These are phyloP conservation scores for Cryptus viduatorius DNA, from an alignment of 2,888 invertebrate genomes.

Conservation along the genomic window DNA sequence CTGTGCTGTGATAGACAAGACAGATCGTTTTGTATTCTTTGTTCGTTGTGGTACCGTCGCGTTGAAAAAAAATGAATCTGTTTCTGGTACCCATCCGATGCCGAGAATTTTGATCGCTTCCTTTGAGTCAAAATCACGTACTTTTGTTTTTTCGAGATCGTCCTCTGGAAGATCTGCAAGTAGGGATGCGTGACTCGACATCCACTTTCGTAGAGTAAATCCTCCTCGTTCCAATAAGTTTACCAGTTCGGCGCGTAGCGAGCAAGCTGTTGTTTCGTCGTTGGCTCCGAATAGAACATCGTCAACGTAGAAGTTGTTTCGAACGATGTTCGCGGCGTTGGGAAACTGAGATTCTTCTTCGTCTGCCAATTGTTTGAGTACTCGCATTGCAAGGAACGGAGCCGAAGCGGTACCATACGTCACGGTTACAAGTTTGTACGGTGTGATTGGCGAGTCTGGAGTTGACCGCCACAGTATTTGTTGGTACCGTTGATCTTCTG, in stretches of 20 bases:
- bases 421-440: conserved; percentile 34
- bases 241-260: conserved; percentile 15
- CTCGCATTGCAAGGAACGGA: neutral
- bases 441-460: neutral
- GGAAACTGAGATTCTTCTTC: neutral
- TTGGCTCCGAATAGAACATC: conserved; percentile 48
- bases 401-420: neutral
- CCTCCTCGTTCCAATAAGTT: conserved; percentile 10
- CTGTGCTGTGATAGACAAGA: too few relatives aligned
- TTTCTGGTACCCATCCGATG: too few relatives aligned
- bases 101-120: too few relatives aligned
- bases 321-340: conserved; percentile 40
- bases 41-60: too few relatives aligned
- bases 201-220: neutral
- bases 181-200: too few relatives aligned
- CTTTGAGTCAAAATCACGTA: too few relatives aligned
- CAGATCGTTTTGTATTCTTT: too few relatives aligned
- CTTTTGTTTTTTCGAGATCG: too few relatives aligned
- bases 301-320: conserved; percentile 71
- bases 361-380: neutral
- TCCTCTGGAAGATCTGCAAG: too few relatives aligned
- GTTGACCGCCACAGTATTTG: conserved; percentile 1
- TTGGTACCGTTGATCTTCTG: conserved; percentile 14
- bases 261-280: neutral
- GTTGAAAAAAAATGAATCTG: too few relatives aligned